Conservation (phyloP, 2,888 invertebrate species). For the Microplitis deprimator region DNA sequence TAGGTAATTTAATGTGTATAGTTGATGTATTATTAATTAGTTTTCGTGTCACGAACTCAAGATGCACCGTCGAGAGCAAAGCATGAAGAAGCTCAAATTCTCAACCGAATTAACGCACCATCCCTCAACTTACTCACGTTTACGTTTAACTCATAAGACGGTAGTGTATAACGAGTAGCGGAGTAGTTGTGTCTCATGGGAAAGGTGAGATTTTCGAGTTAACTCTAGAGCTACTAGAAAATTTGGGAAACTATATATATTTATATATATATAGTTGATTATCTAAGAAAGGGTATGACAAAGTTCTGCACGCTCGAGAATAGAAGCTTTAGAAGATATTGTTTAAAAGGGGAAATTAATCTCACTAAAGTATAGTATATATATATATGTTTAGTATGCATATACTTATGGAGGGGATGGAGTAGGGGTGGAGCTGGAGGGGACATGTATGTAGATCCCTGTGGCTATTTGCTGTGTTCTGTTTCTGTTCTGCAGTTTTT, state of each 20-base stretch:
- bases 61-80: constrained; percentile 29
- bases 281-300: not conserved
- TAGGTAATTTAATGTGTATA: constrained; percentile 14
- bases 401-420: not conserved
- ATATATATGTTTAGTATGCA: not conserved
- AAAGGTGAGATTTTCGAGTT: constrained; percentile 14
- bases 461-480: constrained; percentile 25
- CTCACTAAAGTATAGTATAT: not conserved
- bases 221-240: not conserved
- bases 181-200: not conserved
- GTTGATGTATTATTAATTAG: constrained; percentile 45
- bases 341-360: not conserved
- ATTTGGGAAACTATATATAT: not conserved
- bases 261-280: not conserved
- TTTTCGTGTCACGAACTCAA: constrained; percentile 45
- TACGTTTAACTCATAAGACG: not conserved
- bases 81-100: constrained; percentile 35
- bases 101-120: constrained; percentile 34
- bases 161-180: not conserved
- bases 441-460: not conserved
- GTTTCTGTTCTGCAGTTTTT: constrained; percentile 14
- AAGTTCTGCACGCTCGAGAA: not conserved
- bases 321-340: not conserved
- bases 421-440: not conserved
- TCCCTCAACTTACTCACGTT: not conserved